Evolutionary conservation across 1,140 invertebrate species (phyloP).

Genomic region (Parapsyche elsis): DNA sequence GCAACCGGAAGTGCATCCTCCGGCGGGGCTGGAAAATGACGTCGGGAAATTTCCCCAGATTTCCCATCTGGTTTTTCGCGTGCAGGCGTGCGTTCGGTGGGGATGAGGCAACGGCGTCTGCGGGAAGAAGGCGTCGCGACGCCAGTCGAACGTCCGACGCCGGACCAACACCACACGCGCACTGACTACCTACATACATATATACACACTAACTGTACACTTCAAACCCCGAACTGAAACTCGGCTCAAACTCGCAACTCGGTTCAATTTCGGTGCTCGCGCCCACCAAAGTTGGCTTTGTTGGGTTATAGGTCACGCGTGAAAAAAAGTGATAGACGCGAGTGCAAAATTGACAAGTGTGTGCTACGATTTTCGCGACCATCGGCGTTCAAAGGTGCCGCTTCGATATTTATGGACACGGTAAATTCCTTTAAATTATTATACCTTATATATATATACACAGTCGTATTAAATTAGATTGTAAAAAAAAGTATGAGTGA

Average conservation of each 20-base stretch:
- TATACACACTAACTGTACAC: not conserved
- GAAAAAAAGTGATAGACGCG: not conserved
- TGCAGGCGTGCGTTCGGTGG: not conserved
- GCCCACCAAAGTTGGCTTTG: too few species aligned
- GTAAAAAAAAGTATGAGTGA: too few species aligned
- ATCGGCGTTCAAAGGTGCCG: not conserved
- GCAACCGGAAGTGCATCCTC: not conserved
- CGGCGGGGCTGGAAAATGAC: not conserved
- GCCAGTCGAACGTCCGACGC: slow-evolving; percentile 39
- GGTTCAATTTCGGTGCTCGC: not conserved
- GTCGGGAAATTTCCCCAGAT: slow-evolving; percentile 32
- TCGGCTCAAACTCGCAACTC: not conserved
- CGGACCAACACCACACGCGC: slow-evolving; percentile 13
- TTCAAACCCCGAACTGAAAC: not conserved
- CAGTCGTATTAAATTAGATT: too few species aligned
- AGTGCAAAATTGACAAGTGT: not conserved
- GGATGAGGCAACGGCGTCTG: slow-evolving; percentile 1
- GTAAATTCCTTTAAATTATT: slow-evolving; percentile 1
- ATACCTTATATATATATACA: not conserved
- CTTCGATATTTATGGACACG: slow-evolving; percentile 26
- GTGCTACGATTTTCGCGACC: not conserved
- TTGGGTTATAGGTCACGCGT: too few species aligned
- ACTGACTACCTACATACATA: not conserved
- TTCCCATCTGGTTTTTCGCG: slow-evolving; percentile 9
- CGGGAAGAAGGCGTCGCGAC: slow-evolving; percentile 24